phyloP scores from a whole-genome alignment of 2,113 vertebrate species.

The Triplophysa siluroides region DNA sequence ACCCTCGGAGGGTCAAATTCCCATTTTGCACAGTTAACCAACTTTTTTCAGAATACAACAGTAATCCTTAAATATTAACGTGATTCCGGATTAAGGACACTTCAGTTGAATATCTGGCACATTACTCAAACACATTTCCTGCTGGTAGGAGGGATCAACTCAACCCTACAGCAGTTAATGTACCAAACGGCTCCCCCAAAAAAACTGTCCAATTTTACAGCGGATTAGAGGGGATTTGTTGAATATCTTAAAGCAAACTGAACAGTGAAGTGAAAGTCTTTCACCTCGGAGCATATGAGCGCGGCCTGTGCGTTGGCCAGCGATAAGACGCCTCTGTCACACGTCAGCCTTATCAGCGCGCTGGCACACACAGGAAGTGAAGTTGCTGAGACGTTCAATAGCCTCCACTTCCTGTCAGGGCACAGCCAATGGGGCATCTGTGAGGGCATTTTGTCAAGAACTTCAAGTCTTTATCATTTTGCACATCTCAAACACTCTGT shows the following conservation, averaged over 20 bases:
- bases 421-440: not conserved
- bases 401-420: slow-evolving; percentile 6
- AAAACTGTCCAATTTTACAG: not conserved
- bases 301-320: not conserved
- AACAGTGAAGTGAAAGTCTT: not conserved
- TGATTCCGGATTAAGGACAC: not conserved
- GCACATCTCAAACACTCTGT: not conserved
- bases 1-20: not conserved
- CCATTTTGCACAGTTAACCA: not conserved
- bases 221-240: not conserved
- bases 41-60: not conserved
- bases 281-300: not conserved
- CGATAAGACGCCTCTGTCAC: slow-evolving; percentile 12
- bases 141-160: not conserved
- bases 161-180: not conserved
- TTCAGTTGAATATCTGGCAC: not conserved
- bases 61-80: not conserved
- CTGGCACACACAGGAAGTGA: slow-evolving; percentile 31
- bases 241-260: not conserved
- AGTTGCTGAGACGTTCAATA: not conserved
- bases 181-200: not conserved
- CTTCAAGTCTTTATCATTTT: not conserved
- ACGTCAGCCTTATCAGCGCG: slow-evolving; percentile 3
- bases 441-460: not conserved
- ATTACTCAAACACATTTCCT: too few relatives aligned